phyloP scores from a whole-genome alignment of 2,113 vertebrate genomes.

The Gnathonemus echidnorhynchus region DNA sequence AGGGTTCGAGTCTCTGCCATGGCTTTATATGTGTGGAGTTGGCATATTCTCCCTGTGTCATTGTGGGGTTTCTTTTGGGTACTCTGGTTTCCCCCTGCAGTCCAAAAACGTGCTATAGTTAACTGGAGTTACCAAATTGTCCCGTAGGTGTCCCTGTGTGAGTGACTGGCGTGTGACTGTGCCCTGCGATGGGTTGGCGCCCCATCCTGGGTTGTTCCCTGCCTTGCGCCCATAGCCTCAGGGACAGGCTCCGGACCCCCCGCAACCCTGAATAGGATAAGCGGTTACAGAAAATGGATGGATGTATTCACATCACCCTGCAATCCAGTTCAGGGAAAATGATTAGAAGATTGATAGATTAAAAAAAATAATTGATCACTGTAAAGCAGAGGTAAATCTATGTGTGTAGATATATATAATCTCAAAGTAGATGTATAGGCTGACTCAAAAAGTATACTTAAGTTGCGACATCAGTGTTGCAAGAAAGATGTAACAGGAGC shows the following conservation, averaged over 20 bases:
- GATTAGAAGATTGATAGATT: neutral
- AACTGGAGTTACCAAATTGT: neutral
- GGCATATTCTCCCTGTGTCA: neutral
- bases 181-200: neutral
- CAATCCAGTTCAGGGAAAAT: too few relatives aligned
- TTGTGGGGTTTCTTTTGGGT: neutral
- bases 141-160: neutral
- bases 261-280: neutral
- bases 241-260: neutral
- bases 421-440: neutral
- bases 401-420: neutral
- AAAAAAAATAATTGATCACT: neutral
- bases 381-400: neutral
- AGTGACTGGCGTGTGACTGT: neutral
- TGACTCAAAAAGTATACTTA: neutral
- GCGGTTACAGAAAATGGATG: neutral
- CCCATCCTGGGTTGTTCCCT: neutral
- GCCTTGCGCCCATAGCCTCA: neutral
- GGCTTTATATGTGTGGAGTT: neutral
- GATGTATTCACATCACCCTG: neutral
- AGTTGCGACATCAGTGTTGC: neutral
- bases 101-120: neutral
- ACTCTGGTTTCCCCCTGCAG: neutral
- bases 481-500: neutral
- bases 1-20: neutral